These are phyloP conservation scores for Pollenia labialis DNA, from an alignment of 2,888 invertebrate genomes.

Conservation along the genomic window DNA sequence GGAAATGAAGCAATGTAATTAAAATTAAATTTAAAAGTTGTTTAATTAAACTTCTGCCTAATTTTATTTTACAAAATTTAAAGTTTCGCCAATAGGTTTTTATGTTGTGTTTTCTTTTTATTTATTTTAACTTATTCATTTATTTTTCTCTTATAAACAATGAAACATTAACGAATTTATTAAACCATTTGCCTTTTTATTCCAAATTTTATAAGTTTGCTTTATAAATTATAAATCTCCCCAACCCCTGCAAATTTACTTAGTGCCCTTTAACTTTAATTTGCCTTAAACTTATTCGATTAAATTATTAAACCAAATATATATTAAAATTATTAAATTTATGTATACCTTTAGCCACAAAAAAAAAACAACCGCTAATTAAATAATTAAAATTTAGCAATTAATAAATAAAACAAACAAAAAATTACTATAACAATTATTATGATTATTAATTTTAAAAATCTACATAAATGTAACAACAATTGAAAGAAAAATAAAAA, in stretches of 20 bases:
- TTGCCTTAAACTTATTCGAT: slow-evolving; percentile 79
- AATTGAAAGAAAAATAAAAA: neutral
- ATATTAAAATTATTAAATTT: slow-evolving; percentile 57
- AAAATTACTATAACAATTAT: slow-evolving; percentile 33
- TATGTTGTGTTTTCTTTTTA: neutral
- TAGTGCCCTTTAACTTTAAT: slow-evolving; percentile 81
- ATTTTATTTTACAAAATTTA: neutral
- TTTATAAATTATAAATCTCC: slow-evolving; percentile 58
- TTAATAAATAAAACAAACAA: slow-evolving; percentile 34
- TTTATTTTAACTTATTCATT: slow-evolving; percentile 22
- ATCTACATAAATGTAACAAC: slow-evolving; percentile 41
- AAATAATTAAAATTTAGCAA: slow-evolving; percentile 49
- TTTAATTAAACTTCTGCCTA: neutral
- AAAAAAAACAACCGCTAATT: slow-evolving; percentile 20
- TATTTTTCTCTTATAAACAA: slow-evolving; percentile 35
- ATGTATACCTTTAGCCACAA: slow-evolving; percentile 60
- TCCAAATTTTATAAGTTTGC: slow-evolving; percentile 57
- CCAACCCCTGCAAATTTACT: slow-evolving; percentile 68
- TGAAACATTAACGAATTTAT: slow-evolving; percentile 74
- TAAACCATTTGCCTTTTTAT: slow-evolving; percentile 71
- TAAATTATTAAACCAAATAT: slow-evolving; percentile 66
- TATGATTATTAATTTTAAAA: slow-evolving; percentile 34
- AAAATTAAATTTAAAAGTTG: neutral
- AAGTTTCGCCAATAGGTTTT: slow-evolving; percentile 5
- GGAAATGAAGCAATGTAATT: neutral